These are phyloP conservation scores for Pseudorasbora parva DNA, from an alignment of 2,113 vertebrate species.

Conservation along the genomic window DNA sequence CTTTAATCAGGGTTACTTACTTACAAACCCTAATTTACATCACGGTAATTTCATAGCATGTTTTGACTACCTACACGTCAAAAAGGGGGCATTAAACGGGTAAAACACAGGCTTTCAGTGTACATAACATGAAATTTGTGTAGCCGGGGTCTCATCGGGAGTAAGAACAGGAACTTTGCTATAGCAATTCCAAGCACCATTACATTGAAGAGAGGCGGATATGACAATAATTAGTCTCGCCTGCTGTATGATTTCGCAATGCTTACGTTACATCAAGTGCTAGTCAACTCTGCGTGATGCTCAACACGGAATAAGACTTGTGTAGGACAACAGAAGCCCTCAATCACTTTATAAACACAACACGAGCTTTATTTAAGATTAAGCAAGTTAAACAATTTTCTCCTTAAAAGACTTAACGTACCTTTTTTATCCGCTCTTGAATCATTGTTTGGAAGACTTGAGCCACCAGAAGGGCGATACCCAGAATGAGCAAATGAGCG, in stretches of 20 bases:
- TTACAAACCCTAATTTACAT: conserved; percentile 12
- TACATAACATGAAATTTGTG: neutral
- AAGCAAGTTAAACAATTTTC: neutral
- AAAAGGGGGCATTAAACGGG: neutral
- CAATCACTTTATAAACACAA: neutral
- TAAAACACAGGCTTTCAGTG: neutral
- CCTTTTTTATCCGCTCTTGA: conserved; percentile 77
- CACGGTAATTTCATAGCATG: conserved; percentile 1
- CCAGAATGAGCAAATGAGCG: conserved; percentile 78
- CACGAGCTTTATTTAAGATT: neutral
- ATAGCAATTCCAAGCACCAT: neutral
- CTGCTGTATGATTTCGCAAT: neutral
- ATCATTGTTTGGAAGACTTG: conserved; percentile 83
- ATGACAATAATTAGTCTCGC: neutral
- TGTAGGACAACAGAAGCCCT: neutral
- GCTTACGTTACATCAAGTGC: neutral
- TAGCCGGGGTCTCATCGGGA: neutral
- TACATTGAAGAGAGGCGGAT: neutral
- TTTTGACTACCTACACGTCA: neutral
- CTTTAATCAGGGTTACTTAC: conserved; percentile 24
- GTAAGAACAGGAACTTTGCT: neutral
- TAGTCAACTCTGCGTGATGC: neutral
- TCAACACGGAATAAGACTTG: neutral
- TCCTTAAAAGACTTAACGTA: conserved; percentile 51
- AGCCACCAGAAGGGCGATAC: conserved; percentile 79